These are phyloP conservation scores for Cherax quadricarinatus DNA, from an alignment of 1,140 invertebrate species.

Conservation along the genomic window DNA sequence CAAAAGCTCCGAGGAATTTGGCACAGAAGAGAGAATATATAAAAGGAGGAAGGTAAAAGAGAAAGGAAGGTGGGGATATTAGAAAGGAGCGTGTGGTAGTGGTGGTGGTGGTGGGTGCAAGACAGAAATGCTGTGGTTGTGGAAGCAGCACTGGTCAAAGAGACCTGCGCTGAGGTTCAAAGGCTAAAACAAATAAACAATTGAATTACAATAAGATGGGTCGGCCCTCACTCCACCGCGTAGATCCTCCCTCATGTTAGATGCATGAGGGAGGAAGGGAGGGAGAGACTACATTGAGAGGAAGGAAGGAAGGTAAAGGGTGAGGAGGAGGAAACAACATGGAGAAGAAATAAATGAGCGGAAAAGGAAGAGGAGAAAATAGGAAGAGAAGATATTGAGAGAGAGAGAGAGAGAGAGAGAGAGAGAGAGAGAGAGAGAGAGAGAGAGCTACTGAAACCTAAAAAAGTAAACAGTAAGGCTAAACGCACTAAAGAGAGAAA, in stretches of 20 bases:
- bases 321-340: constrained; percentile 30
- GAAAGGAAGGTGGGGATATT: background rate
- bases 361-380: background rate
- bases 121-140: background rate
- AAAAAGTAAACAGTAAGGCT: background rate
- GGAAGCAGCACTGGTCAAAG: constrained; percentile 30
- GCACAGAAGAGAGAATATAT: background rate
- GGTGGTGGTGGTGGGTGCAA: too few species aligned
- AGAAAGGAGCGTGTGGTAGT: too few species aligned
- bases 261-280: constrained; percentile 48
- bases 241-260: constrained; percentile 38
- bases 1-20: too few species aligned
- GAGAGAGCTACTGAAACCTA: background rate
- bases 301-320: constrained; percentile 36
- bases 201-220: constrained; percentile 66
- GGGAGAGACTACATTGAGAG: constrained; percentile 32
- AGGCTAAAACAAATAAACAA: constrained; percentile 66
- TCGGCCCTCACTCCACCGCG: background rate
- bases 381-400: background rate
- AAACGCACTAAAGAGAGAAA: too few species aligned
- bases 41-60: background rate
- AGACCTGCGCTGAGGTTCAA: constrained; percentile 41
- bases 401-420: background rate
- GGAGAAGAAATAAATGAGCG: background rate
- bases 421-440: background rate